Conservation (phyloP, 64 coral and sea anemone species). For the Actinia equina region DNA sequence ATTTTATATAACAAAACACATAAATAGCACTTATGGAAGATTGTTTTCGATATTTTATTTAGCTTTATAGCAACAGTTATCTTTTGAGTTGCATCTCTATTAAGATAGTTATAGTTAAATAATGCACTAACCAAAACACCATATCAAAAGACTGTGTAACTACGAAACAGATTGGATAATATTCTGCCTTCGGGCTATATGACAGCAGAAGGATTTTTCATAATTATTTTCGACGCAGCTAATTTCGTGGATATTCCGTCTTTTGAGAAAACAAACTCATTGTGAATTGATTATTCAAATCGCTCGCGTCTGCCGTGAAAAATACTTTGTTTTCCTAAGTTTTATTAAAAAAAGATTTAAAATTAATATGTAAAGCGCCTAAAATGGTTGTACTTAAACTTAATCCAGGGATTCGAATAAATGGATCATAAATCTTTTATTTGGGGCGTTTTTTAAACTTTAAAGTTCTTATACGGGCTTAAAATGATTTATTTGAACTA, state of each 20-base stretch:
- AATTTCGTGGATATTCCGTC: neutral
- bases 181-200: neutral
- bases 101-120: neutral
- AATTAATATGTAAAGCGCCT: neutral
- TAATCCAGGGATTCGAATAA: neutral
- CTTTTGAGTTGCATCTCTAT: neutral
- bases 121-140: neutral
- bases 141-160: slow-evolving; percentile 5
- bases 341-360: neutral
- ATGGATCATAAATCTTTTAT: slow-evolving; percentile 11
- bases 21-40: neutral
- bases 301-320: neutral
- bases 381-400: neutral
- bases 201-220: neutral
- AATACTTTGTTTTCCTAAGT: neutral
- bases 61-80: neutral
- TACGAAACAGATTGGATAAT: neutral
- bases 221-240: neutral
- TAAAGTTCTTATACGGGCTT: neutral
- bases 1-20: neutral
- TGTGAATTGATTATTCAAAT: neutral
- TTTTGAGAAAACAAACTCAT: neutral
- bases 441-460: neutral
- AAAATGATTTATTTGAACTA: slow-evolving; percentile 4
- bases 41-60: neutral